Evolutionary conservation across 2,113 vertebrate species (phyloP).

Genomic region (Plecturocebus donacophilus): DNA sequence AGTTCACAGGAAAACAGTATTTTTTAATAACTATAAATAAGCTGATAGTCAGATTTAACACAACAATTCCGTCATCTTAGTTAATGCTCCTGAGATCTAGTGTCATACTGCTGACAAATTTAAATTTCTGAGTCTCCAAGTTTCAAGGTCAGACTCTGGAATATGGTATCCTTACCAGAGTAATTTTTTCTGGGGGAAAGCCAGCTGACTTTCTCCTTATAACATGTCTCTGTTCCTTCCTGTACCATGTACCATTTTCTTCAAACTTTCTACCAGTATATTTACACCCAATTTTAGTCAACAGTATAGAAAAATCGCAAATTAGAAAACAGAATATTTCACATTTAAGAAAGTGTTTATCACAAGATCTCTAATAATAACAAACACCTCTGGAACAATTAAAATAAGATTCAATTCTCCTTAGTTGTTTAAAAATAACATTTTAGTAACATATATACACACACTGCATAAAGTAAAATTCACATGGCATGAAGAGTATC

Average conservation of each 20-base stretch:
- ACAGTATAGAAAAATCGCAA: slow-evolving; percentile 37
- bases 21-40: slow-evolving; percentile 1
- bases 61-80: neutral
- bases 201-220: neutral
- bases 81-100: neutral
- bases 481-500: neutral
- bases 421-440: slow-evolving; percentile 49
- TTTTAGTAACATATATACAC: neutral
- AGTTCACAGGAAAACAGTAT: neutral
- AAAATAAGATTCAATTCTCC: slow-evolving; percentile 56
- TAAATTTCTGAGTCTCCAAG: neutral
- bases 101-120: neutral
- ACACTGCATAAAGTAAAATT: neutral
- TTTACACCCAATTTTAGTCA: slow-evolving; percentile 48
- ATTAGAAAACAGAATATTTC: slow-evolving; percentile 53
- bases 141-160: neutral
- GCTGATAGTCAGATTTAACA: neutral
- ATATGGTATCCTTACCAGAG: neutral
- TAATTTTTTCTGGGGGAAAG: neutral
- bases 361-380: slow-evolving; percentile 55
- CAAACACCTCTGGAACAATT: neutral
- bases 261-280: neutral
- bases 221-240: neutral
- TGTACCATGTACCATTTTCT: neutral
- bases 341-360: slow-evolving; percentile 50